phyloP scores from a whole-genome alignment of 2,888 invertebrate genomes.

The Ypsolopha scabrella region DNA sequence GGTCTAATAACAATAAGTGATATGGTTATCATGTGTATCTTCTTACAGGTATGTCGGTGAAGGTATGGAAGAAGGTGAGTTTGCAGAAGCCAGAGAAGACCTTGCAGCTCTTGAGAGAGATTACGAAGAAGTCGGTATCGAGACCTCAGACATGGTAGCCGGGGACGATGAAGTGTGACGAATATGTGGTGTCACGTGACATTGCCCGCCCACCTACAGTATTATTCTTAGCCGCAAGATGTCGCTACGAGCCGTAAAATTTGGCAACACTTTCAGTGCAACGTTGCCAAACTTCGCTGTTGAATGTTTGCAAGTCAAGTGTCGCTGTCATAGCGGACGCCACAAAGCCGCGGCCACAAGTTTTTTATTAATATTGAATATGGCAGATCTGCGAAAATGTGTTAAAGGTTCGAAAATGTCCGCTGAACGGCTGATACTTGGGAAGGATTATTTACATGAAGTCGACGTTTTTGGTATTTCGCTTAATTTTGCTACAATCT shows the following conservation, averaged over 20 bases:
- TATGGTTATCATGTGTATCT: too few species aligned
- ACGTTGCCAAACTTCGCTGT: neutral
- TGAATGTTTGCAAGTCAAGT: slow-evolving; percentile 13
- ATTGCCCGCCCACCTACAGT: neutral
- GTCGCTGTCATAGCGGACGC: slow-evolving; percentile 52
- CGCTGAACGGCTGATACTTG: slow-evolving; percentile 27
- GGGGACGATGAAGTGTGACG: slow-evolving; percentile 27
- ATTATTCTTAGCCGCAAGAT: neutral
- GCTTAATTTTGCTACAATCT: neutral
- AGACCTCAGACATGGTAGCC: slow-evolving; percentile 49
- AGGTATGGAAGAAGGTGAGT: slow-evolving; percentile 88
- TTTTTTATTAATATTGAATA: slow-evolving; percentile 51
- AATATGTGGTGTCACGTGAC: slow-evolving; percentile 45
- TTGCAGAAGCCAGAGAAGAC: slow-evolving; percentile 85
- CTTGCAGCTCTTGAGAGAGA: slow-evolving; percentile 79
- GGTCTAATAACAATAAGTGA: too few species aligned
- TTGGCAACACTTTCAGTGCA: neutral
- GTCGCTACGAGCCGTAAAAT: neutral
- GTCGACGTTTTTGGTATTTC: neutral
- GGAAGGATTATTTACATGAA: neutral
- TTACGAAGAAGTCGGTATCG: slow-evolving; percentile 80
- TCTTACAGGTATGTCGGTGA: slow-evolving; percentile 79
- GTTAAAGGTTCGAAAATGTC: slow-evolving; percentile 65
- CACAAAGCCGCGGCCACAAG: slow-evolving; percentile 57
- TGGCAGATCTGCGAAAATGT: slow-evolving; percentile 58